Evolutionary conservation across 2,797 vertebrate genomes (phyloP), one percentile per base, ranked within the genome.

Genomic region (Neosalanx taihuensis): DNA sequence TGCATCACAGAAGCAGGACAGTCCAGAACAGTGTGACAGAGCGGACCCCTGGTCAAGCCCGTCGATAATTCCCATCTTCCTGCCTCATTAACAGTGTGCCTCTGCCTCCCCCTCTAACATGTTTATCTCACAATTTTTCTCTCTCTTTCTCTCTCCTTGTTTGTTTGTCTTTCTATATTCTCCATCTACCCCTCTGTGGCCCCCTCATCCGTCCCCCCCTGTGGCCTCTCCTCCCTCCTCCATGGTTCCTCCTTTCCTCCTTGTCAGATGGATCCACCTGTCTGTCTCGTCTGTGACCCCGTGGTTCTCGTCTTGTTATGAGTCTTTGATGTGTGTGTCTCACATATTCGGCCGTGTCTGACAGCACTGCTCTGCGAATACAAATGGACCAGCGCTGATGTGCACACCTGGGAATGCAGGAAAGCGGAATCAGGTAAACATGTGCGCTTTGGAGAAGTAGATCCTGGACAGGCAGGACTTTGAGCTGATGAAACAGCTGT

Each of bases 31-130:
- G 2, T 35, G 33, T 35, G 33, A 35, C 33, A 35, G 33, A n/a
- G n/a, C n/a, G n/a, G n/a, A n/a, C n/a, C n/a, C n/a, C n/a, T n/a
- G n/a, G n/a, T n/a, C n/a, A n/a, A n/a, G n/a, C n/a, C n/a, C 72
- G 82, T 82, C 81, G 79, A 84, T 83, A 83, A 79, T 81, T 77
- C 73, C 78, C 61, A 46, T 46, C 20, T 37, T 67, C 76, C 70
- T 78, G 69, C 30, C 75, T 76, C 72, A 81, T 83, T 77, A 83
- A 56, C 53, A 18, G 53, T 57, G 4, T n/a, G 17, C 53, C 53
- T 57, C 53, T 57, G 18, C 10, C 1, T 58, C n/a, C 23, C 56
- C 23, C 56, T 58, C 13, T 58, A 7, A 29, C 67, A 57, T 31
- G 2, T 29, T 53, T n/a, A 10, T 67, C 35, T 51, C 18, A 9